Conservation (phyloP, 2,888 invertebrate species). For the Ophraella communa region DNA sequence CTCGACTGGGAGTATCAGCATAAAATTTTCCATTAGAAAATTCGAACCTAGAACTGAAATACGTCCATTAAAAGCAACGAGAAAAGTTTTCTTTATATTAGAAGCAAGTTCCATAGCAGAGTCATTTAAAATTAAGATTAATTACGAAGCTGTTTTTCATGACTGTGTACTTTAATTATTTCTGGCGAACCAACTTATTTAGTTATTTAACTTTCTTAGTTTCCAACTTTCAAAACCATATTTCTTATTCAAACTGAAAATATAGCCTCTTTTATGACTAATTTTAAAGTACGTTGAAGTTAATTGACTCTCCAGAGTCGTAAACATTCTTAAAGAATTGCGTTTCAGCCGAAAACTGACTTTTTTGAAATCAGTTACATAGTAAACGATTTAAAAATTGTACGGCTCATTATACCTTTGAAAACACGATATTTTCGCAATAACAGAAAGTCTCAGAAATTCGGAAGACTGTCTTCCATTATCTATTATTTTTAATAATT, state of each 20-base stretch:
- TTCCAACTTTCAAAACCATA: constrained; percentile 45
- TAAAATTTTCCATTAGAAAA: constrained; percentile 21
- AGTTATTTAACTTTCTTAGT: constrained; percentile 53
- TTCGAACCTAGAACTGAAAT: constrained; percentile 18
- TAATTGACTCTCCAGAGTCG: constrained; percentile 15
- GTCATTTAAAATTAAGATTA: constrained; percentile 59
- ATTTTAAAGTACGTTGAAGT: constrained; percentile 19
- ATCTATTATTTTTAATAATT: no score
- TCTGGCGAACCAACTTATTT: constrained; percentile 49
- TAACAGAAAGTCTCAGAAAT: no score
- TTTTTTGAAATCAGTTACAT: not conserved
- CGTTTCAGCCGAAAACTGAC: not conserved
- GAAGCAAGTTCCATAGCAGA: constrained; percentile 32
- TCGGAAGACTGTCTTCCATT: no score
- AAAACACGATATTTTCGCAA: no score
- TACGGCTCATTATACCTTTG: no score
- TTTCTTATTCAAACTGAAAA: constrained; percentile 50
- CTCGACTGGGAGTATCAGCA: constrained; percentile 4
- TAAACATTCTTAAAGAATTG: constrained; percentile 15
- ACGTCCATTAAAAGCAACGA: constrained; percentile 21
- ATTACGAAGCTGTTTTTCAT: constrained; percentile 55
- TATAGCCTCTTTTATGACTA: constrained; percentile 35
- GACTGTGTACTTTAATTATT: constrained; percentile 51
- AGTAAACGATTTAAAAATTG: no score
- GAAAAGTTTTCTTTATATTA: constrained; percentile 36